Conservation (phyloP, 2,113 vertebrate species). For the Rhegmatorhina hoffmannsi region DNA sequence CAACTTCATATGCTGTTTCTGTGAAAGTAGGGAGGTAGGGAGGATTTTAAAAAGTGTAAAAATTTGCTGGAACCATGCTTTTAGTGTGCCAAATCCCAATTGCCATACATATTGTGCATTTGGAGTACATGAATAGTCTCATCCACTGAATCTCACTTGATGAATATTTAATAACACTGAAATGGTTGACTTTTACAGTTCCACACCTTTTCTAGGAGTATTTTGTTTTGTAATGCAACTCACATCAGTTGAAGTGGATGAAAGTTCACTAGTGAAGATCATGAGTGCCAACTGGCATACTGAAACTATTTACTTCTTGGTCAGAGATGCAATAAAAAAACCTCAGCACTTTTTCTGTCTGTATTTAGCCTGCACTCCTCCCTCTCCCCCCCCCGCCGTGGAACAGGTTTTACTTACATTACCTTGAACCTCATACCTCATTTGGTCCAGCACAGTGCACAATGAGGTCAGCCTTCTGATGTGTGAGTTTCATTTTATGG, state of each 20-base stretch:
- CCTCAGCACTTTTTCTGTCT: not conserved
- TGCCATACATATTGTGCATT: not conserved
- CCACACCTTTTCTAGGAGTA: not conserved
- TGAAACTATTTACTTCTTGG: not conserved
- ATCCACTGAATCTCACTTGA: not conserved
- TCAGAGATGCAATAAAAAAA: not conserved
- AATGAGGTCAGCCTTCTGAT: conserved; percentile 27
- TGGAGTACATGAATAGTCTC: not conserved
- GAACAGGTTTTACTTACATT: not conserved
- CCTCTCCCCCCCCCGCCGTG: not conserved
- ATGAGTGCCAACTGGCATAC: not conserved
- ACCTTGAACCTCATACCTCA: not conserved
- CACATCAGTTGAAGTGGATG: not conserved
- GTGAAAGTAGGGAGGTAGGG: not conserved
- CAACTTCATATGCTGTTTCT: not conserved
- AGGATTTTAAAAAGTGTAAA: not conserved
- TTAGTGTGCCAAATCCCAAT: not conserved
- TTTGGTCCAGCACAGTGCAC: not conserved
- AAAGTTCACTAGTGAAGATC: not conserved
- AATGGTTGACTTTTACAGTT: conserved; percentile 15
- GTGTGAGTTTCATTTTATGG: conserved; percentile 6
- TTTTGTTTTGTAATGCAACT: conserved; percentile 4
- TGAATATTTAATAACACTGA: conserved; percentile 32
- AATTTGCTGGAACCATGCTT: not conserved
- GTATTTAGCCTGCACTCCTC: not conserved